Base-by-base conservation (phyloP, 2,888 invertebrate species). In the Helicoverpa assulta region DNA sequence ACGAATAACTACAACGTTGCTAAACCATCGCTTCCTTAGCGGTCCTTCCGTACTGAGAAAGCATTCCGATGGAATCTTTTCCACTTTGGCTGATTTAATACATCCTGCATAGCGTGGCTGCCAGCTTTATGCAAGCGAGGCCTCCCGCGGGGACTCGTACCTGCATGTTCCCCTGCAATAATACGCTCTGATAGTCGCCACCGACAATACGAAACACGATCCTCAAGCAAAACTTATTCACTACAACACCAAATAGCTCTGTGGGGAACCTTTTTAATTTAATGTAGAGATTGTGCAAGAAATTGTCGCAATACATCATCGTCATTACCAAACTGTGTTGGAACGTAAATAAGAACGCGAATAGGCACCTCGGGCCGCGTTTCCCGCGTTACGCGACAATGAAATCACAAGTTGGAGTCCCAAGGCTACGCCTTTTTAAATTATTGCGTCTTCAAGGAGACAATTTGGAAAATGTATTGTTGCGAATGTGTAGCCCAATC, bases 391-490 rank as follows among this genome's bases (percentile, higher is more conserved):
- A 52, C 73, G 69, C 75, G 77, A 85, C 82, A 82, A 76, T 81
- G 83, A 84, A 82, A 83, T 84, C 84, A 84, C 83, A 82, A 84
- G 80, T 82, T 78, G 73, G 71, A 65, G 71, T 82, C 81, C 78
- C 80, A 69, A 70, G 70, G 82, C 74, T 76, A 55, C 84, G 85
- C 86, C 85, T 90, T 91, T 90, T 92, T 89, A 93, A 93, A 93
- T 93, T 90, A 94, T 93, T 88, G 89, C 92, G 90, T 89, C 88
- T 92, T 92, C 90, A 90, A 87, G 90, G 88, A 90, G 90, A 94
- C 93, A 92, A 94, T 94, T 94, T 91, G 81, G 88, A 82, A 88
- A 93, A 93, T 91, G 93, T 92, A 93, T 93, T 87, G 89, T 89
- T 81, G 87, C 78, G 84, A 85, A 86, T 87, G 85, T 85, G 85